Base-by-base conservation (phyloP, 1,140 invertebrate species). In the Glomeris maerens region DNA sequence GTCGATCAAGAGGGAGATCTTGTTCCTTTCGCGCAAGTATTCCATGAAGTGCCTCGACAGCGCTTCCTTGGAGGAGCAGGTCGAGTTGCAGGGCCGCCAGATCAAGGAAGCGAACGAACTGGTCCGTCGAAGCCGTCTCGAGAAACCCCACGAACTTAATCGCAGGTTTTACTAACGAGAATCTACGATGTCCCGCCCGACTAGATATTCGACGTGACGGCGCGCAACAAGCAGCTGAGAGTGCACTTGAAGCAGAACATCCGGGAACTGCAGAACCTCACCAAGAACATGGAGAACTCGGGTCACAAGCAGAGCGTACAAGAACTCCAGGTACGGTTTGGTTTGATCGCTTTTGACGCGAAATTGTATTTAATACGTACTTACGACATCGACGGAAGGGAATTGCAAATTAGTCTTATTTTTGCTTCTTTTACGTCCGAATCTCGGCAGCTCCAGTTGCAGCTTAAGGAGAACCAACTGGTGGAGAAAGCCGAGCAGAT, bases 31-130 rank as follows among this genome's bases (percentile, higher is more conserved):
- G 1, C 83, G 91, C 55, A 85, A 89, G 60, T 89, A 92, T 66
- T 90, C 87, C 1, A 77, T 84, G 7, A 93, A 92, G 64, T 92
- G 89, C 67, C 77, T 92, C 41, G 87, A 93, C 65, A 84, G 84
- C 13, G 84, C 86, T 1, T 78, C 81, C 21, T 66, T 91, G 36
- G 84, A 90, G 60, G 86, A 91, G 64, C 80, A 86, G 62, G 72
- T 91, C 22, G 77, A 81, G 45, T 67, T 73, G 26, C 73, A 84
- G 47, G 80, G 77, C n/a, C 78, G 80, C 56, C 82, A 86, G 65
- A 66, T 89, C 21, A 72, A 78, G 50, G 80, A 85, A 55, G 82
- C 84, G 31, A 82, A 45, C 46, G 46, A 4, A 20, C 39, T 45
- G 23, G 31, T 39, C 10, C 23, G 17, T 17, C 28, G 7, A 36